Conservation (phyloP, 2,113 vertebrate genomes). For the Mustelus asterias region DNA sequence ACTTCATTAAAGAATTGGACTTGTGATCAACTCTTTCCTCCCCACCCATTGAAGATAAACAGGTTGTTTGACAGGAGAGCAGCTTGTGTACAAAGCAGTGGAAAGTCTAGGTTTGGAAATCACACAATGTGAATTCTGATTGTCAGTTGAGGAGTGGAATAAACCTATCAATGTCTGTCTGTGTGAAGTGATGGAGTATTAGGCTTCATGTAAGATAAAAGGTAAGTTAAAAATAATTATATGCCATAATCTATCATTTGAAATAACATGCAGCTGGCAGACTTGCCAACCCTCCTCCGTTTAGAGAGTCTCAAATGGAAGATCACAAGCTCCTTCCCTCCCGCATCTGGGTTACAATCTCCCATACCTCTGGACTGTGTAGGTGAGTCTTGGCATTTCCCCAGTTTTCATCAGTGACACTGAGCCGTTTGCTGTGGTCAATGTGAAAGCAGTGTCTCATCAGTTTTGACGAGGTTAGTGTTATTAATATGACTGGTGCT, state of each 20-base stretch:
- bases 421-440: not conserved
- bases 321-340: not conserved
- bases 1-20: slow-evolving; percentile 26
- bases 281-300: not conserved
- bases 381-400: not conserved
- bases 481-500: not conserved
- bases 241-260: not conserved
- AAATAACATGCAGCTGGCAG: not conserved
- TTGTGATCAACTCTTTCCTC: not conserved
- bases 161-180: not conserved
- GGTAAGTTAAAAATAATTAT: not conserved
- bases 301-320: not conserved
- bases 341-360: not conserved
- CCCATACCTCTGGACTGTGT: not conserved
- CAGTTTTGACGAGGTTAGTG: not conserved
- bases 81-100: not conserved
- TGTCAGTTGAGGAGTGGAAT: not conserved
- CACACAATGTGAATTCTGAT: not conserved
- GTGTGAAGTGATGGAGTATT: not conserved
- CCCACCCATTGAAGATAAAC: not conserved
- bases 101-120: not conserved
- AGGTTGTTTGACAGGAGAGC: not conserved
- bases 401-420: not conserved
- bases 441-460: not conserved
- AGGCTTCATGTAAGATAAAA: slow-evolving; percentile 13